Conservation (phyloP, 2,888 invertebrate species). For the Chrysolina americana region DNA sequence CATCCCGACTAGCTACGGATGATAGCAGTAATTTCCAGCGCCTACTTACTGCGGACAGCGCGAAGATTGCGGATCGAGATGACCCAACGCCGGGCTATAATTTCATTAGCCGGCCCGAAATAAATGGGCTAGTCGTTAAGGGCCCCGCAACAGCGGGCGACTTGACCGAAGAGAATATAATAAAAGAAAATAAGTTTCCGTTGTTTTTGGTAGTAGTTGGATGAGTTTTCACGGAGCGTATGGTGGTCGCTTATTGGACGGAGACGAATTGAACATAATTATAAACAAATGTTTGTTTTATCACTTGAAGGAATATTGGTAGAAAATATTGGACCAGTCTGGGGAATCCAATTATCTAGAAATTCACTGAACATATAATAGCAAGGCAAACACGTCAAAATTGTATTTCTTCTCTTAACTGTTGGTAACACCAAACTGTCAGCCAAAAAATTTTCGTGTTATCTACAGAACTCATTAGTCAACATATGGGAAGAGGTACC, state of each 20-base stretch:
- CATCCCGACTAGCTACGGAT: slow-evolving; percentile 47
- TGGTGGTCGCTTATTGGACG: slow-evolving; percentile 33
- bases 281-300: slow-evolving; percentile 37
- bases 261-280: slow-evolving; percentile 31
- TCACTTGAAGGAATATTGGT: slow-evolving; percentile 27
- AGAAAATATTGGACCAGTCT: not conserved
- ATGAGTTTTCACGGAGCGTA: slow-evolving; percentile 29
- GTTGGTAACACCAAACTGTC: too few relatives aligned
- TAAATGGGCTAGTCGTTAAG: slow-evolving; percentile 71
- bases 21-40: slow-evolving; percentile 56
- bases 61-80: slow-evolving; percentile 64
- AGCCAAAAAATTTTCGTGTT: too few relatives aligned
- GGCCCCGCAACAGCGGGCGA: slow-evolving; percentile 63
- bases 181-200: slow-evolving; percentile 35
- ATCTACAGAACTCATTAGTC: too few relatives aligned
- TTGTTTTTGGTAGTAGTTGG: slow-evolving; percentile 32
- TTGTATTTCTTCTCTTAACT: too few relatives aligned
- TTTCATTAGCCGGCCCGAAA: slow-evolving; percentile 72
- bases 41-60: slow-evolving; percentile 47
- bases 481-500: too few relatives aligned
- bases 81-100: slow-evolving; percentile 70
- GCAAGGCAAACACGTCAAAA: too few relatives aligned
- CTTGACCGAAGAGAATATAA: slow-evolving; percentile 43
- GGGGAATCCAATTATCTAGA: too few relatives aligned
- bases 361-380: too few relatives aligned